These are phyloP conservation scores for Pocillopora grandis DNA, from an alignment of 92 coral and sea anemone genomes.

Conservation along the genomic window DNA sequence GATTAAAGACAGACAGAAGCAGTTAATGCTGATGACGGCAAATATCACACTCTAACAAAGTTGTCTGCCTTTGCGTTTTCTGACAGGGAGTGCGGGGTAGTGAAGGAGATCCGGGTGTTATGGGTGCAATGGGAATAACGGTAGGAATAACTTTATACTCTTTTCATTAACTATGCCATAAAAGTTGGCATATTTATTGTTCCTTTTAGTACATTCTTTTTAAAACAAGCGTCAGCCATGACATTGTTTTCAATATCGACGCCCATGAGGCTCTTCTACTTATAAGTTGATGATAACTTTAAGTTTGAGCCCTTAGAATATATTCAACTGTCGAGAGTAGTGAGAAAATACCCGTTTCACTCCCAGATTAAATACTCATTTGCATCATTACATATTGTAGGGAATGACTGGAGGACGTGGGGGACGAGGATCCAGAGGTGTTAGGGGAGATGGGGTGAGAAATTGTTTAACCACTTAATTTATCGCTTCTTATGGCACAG, in stretches of 20 bases:
- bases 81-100: constrained; percentile 26
- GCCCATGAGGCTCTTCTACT: background rate
- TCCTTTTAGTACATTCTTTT: too few relatives aligned
- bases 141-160: background rate
- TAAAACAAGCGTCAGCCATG: too few relatives aligned
- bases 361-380: background rate
- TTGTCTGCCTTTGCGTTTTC: background rate
- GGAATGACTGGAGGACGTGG: constrained; percentile 30
- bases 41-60: background rate
- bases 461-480: too few relatives aligned
- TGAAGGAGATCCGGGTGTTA: constrained; percentile 11
- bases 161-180: too few relatives aligned
- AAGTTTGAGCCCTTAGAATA: background rate
- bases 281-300: background rate
- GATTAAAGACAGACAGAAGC: too few relatives aligned
- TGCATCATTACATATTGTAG: background rate
- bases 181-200: too few relatives aligned
- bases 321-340: too few relatives aligned
- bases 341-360: background rate
- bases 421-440: constrained; percentile 26
- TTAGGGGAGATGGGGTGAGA: constrained; percentile 17
- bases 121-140: constrained; percentile 14
- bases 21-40: too few relatives aligned
- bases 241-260: too few relatives aligned
- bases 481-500: background rate